Evolutionary conservation across 92 coral and sea anemone genomes (phyloP), one percentile per base, ranked within the genome.

Genomic region (Epizoanthus stellaris): DNA sequence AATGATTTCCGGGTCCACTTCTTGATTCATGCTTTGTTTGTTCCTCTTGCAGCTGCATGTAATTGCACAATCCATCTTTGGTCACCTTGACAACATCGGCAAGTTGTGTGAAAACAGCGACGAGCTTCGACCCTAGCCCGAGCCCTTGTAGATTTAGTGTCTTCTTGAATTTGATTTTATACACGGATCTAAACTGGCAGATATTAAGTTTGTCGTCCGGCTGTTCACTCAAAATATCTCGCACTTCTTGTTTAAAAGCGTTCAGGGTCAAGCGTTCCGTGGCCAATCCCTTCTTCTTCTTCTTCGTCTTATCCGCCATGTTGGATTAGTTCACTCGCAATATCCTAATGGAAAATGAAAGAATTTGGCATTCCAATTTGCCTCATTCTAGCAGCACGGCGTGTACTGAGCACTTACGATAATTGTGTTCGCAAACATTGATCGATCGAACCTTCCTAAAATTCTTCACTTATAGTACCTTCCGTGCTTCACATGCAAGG

Each of bases 211-310:
- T 67, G 77, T 36, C 47, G 12, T 58, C 86, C 3, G 75, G 88
- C 2, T 84, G 36, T 49, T 77, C 88, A 16, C 40, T 70, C 58
- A 88, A 72, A 38, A 88, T 63, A 5, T n/a, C 54, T 42, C 13
- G 67, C 9, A 88, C 85, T 70, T 88, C 81, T 57, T 64, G 62
- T 56, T 77, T 85, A 42, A 89, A 79, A 1, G 52, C 73, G 10
- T 76, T 58, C 34, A 21, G 13, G 12, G 71, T 77, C 23, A 38
- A 21, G 20, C 47, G 17, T 39, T 25, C 63, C 70, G 15, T 14
- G 6, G 14, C 17, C 42, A 4, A 14, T 9, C 72, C 36, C 40
- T 75, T 62, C 65, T 47, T 75, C 6, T 57, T 36, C 16, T 52
- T 13, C n/a, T 67, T 20, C 13, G 75, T 60, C 17, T 11, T 45